A percentile compares a stretch with the other conserved stretches of the same genome.
These are phyloP conservation scores for Rhamphomyia laevipes DNA, from an alignment of 2,888 invertebrate genomes.

Conservation along the genomic window DNA sequence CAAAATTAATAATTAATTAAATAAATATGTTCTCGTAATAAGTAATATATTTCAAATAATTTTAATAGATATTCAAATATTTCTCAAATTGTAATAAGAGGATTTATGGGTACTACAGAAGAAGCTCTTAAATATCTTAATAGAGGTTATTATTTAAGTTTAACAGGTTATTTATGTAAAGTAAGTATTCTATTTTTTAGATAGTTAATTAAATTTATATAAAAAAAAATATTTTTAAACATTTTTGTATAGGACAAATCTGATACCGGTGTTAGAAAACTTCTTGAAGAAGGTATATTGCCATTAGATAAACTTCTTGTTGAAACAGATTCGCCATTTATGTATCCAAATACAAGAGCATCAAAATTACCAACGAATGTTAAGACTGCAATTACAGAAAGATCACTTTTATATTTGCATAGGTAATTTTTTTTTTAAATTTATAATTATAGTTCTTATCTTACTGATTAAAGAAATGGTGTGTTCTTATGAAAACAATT, in stretches of 20 bases:
- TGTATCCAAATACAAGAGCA: conserved; percentile 90
- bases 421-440: conserved; percentile 20
- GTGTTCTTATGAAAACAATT: too few species aligned
- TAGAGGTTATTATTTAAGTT: conserved; percentile 74
- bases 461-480: too few species aligned
- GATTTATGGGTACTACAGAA: conserved; percentile 79
- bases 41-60: background rate
- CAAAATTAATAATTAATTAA: background rate
- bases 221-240: too few species aligned
- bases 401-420: conserved; percentile 44
- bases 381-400: conserved; percentile 75
- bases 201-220: background rate
- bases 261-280: conserved; percentile 74
- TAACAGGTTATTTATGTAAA: conserved; percentile 51
- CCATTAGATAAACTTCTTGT: conserved; percentile 77
- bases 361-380: conserved; percentile 82
- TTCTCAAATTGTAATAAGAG: conserved; percentile 83
- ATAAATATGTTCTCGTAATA: too few species aligned
- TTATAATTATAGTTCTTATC: background rate
- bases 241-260: conserved; percentile 66
- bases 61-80: background rate
- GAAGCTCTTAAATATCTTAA: conserved; percentile 75
- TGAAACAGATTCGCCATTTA: conserved; percentile 91
- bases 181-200: conserved; percentile 12
- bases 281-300: conserved; percentile 66